Base-by-base conservation (phyloP, 1,140 invertebrate genomes). In the Panulirus ornatus region DNA sequence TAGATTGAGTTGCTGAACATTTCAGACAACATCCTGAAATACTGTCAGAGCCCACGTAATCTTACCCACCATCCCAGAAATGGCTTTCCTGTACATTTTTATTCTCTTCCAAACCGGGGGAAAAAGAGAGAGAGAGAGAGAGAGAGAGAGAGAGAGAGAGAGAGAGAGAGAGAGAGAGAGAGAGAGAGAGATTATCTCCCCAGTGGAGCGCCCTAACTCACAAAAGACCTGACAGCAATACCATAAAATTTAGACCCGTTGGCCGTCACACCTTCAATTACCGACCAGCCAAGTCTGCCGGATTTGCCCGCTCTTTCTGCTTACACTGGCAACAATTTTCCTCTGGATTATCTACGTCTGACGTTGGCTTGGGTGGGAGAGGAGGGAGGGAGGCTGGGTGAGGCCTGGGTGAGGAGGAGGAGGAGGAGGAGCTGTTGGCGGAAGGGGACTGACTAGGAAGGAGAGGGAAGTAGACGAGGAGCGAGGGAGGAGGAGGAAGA, bases 211-310 rank as follows among this genome's bases (percentile, higher is more conserved):
- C n/a, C n/a, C n/a, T n/a, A n/a, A n/a, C n/a, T n/a, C n/a, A n/a
- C n/a, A n/a, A n/a, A n/a, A n/a, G n/a, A n/a, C n/a, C n/a, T n/a
- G n/a, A 58, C 11, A 3, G 54, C 19, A 58, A 58, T 58, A 58
- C 1, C 54, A 22, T 58, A 14, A 58, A 58, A 58, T 58, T 19
- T 47, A 5, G 5, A 22, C 19, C 54, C 54, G 19, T 22, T 58
- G 54, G 54, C 54, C 54, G 19, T 58, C 54, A 58, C 54, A 58
- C 54, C 51, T 54, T 54, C 54, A 58, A 58, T 58, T 58, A 58
- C 54, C 14, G 16, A 16, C 54, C 19, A 22, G 54, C 1, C 54
- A 22, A 58, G 54, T 3, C 54, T 58, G n/a, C n/a, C n/a, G 16
- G 19, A 0, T 58, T 22, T 22, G 19, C 19, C 19, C 19, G 5